phyloP scores from a whole-genome alignment of 2,797 vertebrate genomes.

The Tragelaphus eurycerus region DNA sequence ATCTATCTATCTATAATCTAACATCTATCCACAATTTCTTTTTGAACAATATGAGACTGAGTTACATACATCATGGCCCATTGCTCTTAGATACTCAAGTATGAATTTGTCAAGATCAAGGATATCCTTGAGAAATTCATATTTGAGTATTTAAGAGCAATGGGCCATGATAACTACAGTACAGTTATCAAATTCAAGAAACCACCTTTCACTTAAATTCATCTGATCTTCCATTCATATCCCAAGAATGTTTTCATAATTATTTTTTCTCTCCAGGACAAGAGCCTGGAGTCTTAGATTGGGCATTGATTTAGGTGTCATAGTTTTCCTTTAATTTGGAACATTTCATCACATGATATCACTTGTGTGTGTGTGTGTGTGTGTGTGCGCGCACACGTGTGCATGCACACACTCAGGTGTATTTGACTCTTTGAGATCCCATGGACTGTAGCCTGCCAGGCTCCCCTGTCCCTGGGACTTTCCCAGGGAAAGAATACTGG shows the following conservation, averaged over 20 bases:
- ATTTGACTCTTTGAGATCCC: background rate
- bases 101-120: background rate
- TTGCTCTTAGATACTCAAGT: background rate
- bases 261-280: background rate
- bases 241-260: background rate
- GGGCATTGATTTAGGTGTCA: too few species aligned
- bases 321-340: background rate
- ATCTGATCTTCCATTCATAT: background rate
- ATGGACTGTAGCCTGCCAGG: background rate
- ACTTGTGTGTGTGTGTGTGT: background rate
- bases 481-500: background rate
- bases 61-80: background rate
- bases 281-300: background rate
- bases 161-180: background rate
- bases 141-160: background rate
- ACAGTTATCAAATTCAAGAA: background rate
- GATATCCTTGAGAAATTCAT: background rate
- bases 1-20: background rate
- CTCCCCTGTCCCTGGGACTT: background rate
- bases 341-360: background rate
- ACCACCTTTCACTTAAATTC: background rate
- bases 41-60: background rate
- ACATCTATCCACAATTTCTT: background rate
- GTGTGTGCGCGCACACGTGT: too few species aligned
- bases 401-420: fast-evolving